These are phyloP conservation scores for Riparia riparia DNA, from an alignment of 2,113 vertebrate genomes.

Conservation along the genomic window DNA sequence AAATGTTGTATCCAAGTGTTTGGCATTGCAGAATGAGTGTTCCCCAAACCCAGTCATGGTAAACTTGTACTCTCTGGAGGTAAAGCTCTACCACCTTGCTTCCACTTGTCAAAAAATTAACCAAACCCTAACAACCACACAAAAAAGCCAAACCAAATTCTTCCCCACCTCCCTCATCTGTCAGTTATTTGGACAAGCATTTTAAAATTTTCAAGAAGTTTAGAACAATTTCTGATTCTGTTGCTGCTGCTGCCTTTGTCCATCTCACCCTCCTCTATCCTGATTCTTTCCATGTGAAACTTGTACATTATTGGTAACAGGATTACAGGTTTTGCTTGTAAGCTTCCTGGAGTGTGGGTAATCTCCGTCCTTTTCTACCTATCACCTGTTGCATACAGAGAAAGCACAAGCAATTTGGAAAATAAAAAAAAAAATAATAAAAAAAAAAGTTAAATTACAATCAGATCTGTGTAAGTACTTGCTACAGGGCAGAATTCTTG, in stretches of 20 bases:
- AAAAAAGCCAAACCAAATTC: neutral
- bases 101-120: neutral
- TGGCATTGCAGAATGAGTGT: neutral
- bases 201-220: neutral
- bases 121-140: neutral
- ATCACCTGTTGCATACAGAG: neutral
- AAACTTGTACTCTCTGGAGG: neutral
- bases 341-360: neutral
- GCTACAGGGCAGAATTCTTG: neutral
- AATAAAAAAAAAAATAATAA: too few species aligned
- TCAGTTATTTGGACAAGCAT: neutral
- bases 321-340: neutral
- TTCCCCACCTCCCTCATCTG: rapidly evolving
- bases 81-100: neutral
- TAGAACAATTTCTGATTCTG: neutral
- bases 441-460: neutral
- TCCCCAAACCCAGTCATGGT: neutral
- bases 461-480: neutral
- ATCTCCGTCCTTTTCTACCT: neutral
- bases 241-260: neutral
- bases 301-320: rapidly evolving
- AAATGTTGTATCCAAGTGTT: neutral
- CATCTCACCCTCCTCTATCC: neutral
- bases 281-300: neutral
- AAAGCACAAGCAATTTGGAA: neutral